Evolutionary conservation across 1,140 invertebrate species (phyloP).

Genomic region (Trichonephila clavipes): DNA sequence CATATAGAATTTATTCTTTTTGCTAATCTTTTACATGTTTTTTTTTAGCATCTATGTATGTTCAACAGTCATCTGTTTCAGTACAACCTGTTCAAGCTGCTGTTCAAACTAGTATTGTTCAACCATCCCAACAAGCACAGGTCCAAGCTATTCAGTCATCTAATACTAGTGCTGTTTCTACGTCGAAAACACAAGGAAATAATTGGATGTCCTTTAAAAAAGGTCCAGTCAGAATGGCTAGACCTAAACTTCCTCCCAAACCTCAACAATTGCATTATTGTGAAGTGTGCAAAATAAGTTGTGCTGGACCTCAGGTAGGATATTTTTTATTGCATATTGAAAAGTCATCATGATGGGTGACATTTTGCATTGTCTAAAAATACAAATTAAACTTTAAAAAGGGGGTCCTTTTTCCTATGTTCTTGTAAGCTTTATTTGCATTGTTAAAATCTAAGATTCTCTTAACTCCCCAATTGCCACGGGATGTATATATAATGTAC

Average conservation of each 20-base stretch:
- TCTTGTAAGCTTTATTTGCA: too few species aligned
- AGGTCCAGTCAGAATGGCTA: constrained; percentile 58
- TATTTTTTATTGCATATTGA: background rate
- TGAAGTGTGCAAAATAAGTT: constrained; percentile 98
- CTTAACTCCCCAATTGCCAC: too few species aligned
- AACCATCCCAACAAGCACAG: constrained; percentile 60
- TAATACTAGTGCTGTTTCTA: constrained; percentile 63
- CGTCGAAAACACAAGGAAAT: constrained; percentile 72
- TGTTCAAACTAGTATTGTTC: constrained; percentile 66
- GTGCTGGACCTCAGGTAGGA: constrained; percentile 92
- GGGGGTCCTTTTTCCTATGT: too few species aligned
- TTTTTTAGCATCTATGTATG: constrained; percentile 68
- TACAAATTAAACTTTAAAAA: too few species aligned
- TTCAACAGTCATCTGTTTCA: constrained; percentile 65
- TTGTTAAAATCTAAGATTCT: too few species aligned
- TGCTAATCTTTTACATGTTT: background rate
- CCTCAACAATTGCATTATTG: constrained; percentile 96
- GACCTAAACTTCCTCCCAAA: constrained; percentile 90
- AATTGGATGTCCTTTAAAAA: constrained; percentile 76
- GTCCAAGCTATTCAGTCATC: constrained; percentile 70
- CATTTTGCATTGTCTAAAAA: too few species aligned
- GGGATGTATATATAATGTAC: too few species aligned
- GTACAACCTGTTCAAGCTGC: constrained; percentile 70
- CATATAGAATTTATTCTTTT: background rate
- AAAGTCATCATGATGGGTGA: too few species aligned